phyloP scores from a whole-genome alignment of 2,797 vertebrate species.

The Distichodus sexfasciatus region DNA sequence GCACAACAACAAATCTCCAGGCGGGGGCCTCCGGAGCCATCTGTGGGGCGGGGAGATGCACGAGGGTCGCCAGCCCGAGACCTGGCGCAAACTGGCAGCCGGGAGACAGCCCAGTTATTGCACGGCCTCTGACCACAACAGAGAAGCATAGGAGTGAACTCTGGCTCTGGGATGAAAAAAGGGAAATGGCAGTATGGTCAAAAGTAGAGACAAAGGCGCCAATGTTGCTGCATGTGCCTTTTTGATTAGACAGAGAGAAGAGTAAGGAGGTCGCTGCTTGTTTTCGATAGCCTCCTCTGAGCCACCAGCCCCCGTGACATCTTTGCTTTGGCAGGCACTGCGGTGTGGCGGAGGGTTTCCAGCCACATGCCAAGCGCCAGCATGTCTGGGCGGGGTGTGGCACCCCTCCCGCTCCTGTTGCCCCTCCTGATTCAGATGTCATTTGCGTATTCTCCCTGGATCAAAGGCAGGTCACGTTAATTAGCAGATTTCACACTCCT shows the following conservation, averaged over 20 bases:
- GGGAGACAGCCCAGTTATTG: conserved; percentile 20
- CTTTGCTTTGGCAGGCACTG: conserved; percentile 31
- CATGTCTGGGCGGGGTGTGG: conserved; percentile 41
- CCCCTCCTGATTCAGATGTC: conserved; percentile 68
- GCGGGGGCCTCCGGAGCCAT: conserved; percentile 71
- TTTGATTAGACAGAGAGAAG: background rate
- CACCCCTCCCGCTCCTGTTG: conserved; percentile 52
- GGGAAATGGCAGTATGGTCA: background rate
- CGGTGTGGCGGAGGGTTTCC: conserved; percentile 24
- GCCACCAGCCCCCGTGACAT: conserved; percentile 22
- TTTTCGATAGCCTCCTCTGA: conserved; percentile 15
- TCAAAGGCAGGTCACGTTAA: conserved; percentile 77
- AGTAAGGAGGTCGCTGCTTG: conserved; percentile 9
- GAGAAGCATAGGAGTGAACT: background rate
- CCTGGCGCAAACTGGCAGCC: conserved; percentile 29
- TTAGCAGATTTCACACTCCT: conserved; percentile 71
- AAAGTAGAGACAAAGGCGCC: background rate
- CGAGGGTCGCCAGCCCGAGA: conserved; percentile 19
- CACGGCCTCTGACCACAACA: background rate
- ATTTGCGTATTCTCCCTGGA: conserved; percentile 69
- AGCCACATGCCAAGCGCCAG: conserved; percentile 37
- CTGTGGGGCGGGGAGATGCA: conserved; percentile 58
- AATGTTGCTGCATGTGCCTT: background rate
- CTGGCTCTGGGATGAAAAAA: background rate
- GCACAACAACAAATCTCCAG: conserved; percentile 69